A percentile compares a stretch with the other conserved stretches of the same genome.
These are phyloP conservation scores for Cybosia mesomella DNA, from an alignment of 2,888 invertebrate species.

Conservation along the genomic window DNA sequence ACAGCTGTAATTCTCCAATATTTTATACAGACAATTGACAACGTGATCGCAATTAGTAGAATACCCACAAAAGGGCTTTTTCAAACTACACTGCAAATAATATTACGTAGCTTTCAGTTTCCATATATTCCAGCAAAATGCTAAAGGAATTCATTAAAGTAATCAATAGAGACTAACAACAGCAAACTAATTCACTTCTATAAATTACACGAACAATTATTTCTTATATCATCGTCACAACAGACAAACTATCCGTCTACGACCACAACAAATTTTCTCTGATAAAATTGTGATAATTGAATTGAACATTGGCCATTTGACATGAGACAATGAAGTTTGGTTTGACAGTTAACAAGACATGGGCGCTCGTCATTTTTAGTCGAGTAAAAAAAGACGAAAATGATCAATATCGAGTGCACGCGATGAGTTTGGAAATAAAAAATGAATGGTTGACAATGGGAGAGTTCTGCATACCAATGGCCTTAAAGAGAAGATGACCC, in stretches of 20 bases:
- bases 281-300: conserved; percentile 23
- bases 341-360: too few species aligned
- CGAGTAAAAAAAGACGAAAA: too few species aligned
- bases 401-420: too few species aligned
- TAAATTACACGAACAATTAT: conserved; percentile 40
- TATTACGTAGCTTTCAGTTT: conserved; percentile 9
- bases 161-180: conserved; percentile 27
- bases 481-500: too few species aligned
- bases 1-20: conserved; percentile 32
- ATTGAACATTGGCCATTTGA: conserved; percentile 17
- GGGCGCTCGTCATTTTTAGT: too few species aligned
- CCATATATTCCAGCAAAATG: neutral
- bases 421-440: too few species aligned
- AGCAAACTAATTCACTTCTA: conserved; percentile 36
- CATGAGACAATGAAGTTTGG: neutral
- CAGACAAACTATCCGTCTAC: conserved; percentile 23
- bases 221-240: conserved; percentile 27
- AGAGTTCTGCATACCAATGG: too few species aligned
- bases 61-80: conserved; percentile 38
- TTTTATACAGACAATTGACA: conserved; percentile 26
- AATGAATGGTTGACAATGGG: too few species aligned
- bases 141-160: conserved; percentile 11
- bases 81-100: conserved; percentile 23
- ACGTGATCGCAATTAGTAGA: conserved; percentile 38
- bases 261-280: conserved; percentile 44